Base-by-base conservation (phyloP, 1,140 invertebrate species). In the Arctopsyche grandis region DNA sequence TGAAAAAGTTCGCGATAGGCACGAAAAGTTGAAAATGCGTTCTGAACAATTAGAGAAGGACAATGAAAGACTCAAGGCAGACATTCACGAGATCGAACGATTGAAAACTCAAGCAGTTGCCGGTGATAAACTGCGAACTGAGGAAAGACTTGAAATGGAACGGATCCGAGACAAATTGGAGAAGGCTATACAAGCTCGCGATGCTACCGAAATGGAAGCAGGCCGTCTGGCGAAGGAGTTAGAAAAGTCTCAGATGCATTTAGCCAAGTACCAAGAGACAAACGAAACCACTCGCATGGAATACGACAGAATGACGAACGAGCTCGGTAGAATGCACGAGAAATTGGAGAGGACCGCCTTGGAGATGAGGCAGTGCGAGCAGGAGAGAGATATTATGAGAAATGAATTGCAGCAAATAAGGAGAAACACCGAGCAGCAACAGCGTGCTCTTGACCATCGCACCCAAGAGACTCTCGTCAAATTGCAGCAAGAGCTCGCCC, bases 201-300 rank as follows among this genome's bases (percentile, higher is more conserved):
- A 95, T 85, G 92, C 94, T 60, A 94, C 94, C 10, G 95, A 96
- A 88, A 89, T 95, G 83, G 95, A 97, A 86, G 92, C 94, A 60
- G 94, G 94, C 82, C 91, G 94, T 70, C 87, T 97, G 63, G 94
- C 93, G 9, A 94, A 96, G 84, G 96, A 97, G 86, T 87, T 97
- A 29, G 96, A 96, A 86, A 95, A 95, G 86, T 92, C 93, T 38
- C 94, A 95, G 84, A 90, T 94, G 86, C 92, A 95, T 85, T 88
- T 96, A 69, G 90, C 91, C 16, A 96, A 96, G 85, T 93, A 94
- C 83, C 92, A 95, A 83, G 94, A 96, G 84, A 92, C 92, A 0
- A 91, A 93, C 83, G 94, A 96, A 83, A 90, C 91, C 5, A 92
- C 92, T 0, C 92, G 94, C 83, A 94, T 94, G 82, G 95, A 97